phyloP scores from a whole-genome alignment of 2,888 invertebrate species.

The Tachina fera region DNA sequence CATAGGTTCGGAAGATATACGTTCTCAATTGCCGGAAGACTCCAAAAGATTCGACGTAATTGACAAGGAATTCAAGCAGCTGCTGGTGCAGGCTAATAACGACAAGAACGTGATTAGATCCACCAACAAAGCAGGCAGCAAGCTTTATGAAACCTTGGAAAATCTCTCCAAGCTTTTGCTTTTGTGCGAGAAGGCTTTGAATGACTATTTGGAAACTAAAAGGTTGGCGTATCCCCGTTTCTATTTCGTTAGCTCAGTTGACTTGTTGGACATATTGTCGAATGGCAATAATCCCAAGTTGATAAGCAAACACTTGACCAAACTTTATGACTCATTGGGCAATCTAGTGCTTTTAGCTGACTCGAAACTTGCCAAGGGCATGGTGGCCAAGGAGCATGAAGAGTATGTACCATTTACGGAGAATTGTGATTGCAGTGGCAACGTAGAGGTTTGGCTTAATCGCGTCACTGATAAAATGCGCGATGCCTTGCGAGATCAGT shows the following conservation, averaged over 20 bases:
- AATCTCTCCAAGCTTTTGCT: slow-evolving; percentile 88
- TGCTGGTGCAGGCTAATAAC: slow-evolving; percentile 85
- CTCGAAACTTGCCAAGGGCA: slow-evolving; percentile 88
- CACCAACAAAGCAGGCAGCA: slow-evolving; percentile 90
- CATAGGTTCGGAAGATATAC: slow-evolving; percentile 97
- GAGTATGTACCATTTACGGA: slow-evolving; percentile 87
- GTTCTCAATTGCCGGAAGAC: slow-evolving; percentile 95
- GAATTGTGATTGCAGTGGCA: slow-evolving; percentile 92
- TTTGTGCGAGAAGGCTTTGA: slow-evolving; percentile 96
- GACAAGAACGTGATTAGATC: slow-evolving; percentile 93
- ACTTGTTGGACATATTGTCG: slow-evolving; percentile 91
- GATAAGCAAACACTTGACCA: slow-evolving; percentile 91
- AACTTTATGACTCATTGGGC: slow-evolving; percentile 95
- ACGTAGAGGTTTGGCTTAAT: slow-evolving; percentile 96
- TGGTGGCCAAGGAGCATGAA: slow-evolving; percentile 94
- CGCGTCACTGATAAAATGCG: slow-evolving; percentile 93
- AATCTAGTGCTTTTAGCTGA: slow-evolving; percentile 85
- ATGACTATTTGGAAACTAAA: slow-evolving; percentile 97
- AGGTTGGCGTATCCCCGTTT: slow-evolving; percentile 96
- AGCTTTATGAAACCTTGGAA: slow-evolving; percentile 90
- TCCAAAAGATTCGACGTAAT: slow-evolving; percentile 93
- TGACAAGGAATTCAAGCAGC: slow-evolving; percentile 92
- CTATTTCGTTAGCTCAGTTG: slow-evolving; percentile 97
- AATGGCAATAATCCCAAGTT: slow-evolving; percentile 93
- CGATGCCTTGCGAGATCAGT: slow-evolving; percentile 89